phyloP scores from a whole-genome alignment of 2,888 invertebrate genomes.

The Ligdia adustata region DNA sequence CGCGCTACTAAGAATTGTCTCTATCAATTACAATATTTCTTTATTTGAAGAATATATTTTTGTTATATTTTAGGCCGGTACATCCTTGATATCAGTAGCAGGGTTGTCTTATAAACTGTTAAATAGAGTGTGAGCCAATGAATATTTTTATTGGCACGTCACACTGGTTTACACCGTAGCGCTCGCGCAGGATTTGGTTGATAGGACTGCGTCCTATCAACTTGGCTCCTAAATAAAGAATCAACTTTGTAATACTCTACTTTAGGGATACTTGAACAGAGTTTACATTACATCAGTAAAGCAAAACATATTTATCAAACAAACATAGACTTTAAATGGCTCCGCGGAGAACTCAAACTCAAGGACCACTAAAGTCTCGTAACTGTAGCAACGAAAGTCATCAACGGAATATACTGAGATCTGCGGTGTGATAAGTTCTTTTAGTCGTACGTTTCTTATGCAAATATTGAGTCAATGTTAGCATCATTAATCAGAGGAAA shows the following conservation, averaged over 20 bases:
- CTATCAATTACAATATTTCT: too few relatives aligned
- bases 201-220: constrained; percentile 47
- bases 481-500: constrained; percentile 77
- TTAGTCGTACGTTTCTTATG: constrained; percentile 80
- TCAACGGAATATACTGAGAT: constrained; percentile 61
- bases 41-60: too few relatives aligned
- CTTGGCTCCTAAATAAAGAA: constrained; percentile 29
- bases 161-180: constrained; percentile 62
- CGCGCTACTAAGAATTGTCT: too few relatives aligned
- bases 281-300: constrained; percentile 33
- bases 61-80: too few relatives aligned
- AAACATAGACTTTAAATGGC: constrained; percentile 39
- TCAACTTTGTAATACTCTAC: constrained; percentile 26
- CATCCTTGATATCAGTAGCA: constrained; percentile 62
- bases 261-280: constrained; percentile 39
- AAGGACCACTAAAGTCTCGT: constrained; percentile 36
- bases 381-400: constrained; percentile 64
- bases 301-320: constrained; percentile 17
- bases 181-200: too few relatives aligned
- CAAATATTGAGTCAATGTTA: constrained; percentile 81
- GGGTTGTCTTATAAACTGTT: constrained; percentile 74
- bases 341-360: constrained; percentile 46
- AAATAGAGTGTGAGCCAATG: constrained; percentile 81
- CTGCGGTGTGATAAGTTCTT: constrained; percentile 71
- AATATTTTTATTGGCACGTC: constrained; percentile 82